Base-by-base conservation (phyloP, 2,113 vertebrate genomes). In the Argyrosomus japonicus region DNA sequence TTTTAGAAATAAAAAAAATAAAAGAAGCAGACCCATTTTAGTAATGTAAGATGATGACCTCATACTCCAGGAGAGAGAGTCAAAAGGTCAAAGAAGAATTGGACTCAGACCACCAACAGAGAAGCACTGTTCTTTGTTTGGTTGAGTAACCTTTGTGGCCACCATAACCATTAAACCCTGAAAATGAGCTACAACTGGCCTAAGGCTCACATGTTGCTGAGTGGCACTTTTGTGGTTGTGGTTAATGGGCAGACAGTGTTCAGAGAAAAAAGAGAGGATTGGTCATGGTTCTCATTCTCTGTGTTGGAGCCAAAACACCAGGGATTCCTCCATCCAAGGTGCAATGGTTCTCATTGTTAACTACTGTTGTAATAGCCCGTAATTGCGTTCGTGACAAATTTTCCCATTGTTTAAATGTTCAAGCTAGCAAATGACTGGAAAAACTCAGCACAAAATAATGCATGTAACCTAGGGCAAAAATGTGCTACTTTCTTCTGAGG, bases 191-290 rank as follows among this genome's bases (percentile, higher is more conserved):
- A 56, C 82, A 86, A 72, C 78, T 85, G 74, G 75, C 87, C 79
- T 14, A 69, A 81, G 84, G 88, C 75, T 87, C 80, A 36, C 79
- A 77, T 85, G 71, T 70, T 89, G 88, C 88, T 84, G 84, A 93
- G 87, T 89, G 87, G 91, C 83, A 79, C 80, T 82, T 85, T 87
- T 89, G 87, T 82, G 91, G 89, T 87, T 85, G 80, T 51, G 78
- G 89, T 92, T 88, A 64, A 87, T 79, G 83, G 72, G 69, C 57
- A 86, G 80, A 79, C 58, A 0, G 61, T 17, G 17, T 23, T 65
- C n/a, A 36, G 47, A 62, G 72, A 45, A 65, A 72, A 67, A 21
- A 47, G 18, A 79, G 65, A 45, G 50, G 23, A 74, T 69, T 72
- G 76, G 81, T 90, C 85, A 74, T 19, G 89, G 70, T 57, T 65